Evolutionary conservation across 2,797 vertebrate species (phyloP), one percentile per base, ranked within the genome.

Genomic region (Melanitta fusca): DNA sequence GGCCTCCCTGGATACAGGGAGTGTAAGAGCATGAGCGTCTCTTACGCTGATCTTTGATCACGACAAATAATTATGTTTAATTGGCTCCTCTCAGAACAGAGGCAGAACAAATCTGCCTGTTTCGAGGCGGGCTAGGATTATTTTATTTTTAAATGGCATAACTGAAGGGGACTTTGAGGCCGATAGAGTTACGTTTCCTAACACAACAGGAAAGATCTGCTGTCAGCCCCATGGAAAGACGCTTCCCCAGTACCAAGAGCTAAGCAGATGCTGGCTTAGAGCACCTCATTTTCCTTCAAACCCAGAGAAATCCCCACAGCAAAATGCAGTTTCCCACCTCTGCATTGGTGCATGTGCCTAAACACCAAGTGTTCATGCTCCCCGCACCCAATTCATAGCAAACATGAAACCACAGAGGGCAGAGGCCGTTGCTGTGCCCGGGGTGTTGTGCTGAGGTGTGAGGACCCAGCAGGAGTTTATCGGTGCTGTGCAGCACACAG

Each of bases 401-500:
- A 87, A 84, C 14, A 57, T 10, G 25, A 49, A 68, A 58, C 54
- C 22, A 54, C 20, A 27, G 10, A 58, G 24, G 22, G 24, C 77
- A 34, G 54, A 64, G 32, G 38, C 32, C 45, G 32, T 30, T 10
- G 5, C 62, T 3, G 2, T 18, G 38, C 19, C 54, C 39, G 6
- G 30, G 60, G 13, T 71, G 27, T 22, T 39, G n/a, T n/a, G 14
- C 60, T 88, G 65, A 43, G 24, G 2, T 15, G 30, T 21, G 64
- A 30, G n/a, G 62, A 75, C 7, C 39, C 0, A 0, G 43, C 14
- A 6, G 10, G 39, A 57, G 45, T 30, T 60, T 28, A 19, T 17
- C 32, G 19, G 12, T 12, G 30, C 4, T 11, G 84, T 47, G 30
- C 57, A 79, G 32, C 0, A 0, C 45, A 58, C 0, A 0, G 18